Evolutionary conservation across 1,140 invertebrate genomes (phyloP).

Genomic region (Aphaenogaster floridana): DNA sequence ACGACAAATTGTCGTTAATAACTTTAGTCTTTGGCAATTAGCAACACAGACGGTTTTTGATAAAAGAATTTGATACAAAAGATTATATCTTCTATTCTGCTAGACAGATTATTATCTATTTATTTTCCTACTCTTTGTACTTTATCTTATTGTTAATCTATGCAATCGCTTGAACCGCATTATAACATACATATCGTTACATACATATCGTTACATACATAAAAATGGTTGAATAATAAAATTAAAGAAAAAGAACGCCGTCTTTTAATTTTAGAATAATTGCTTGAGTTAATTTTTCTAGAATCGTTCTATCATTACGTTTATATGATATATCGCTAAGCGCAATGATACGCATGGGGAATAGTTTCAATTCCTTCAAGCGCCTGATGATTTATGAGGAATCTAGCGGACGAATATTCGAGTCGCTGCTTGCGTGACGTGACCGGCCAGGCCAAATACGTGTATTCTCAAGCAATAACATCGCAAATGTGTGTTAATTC

Average conservation of each 20-base stretch:
- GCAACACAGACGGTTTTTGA: not conserved
- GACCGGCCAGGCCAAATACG: constrained; percentile 90
- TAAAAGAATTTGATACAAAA: not conserved
- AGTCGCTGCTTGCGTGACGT: constrained; percentile 66
- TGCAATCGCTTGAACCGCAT: not conserved
- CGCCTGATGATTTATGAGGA: not conserved
- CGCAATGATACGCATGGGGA: not conserved
- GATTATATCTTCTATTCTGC: not conserved
- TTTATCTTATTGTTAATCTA: constrained; percentile 2
- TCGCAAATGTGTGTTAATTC: constrained; percentile 96
- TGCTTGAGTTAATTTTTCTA: not conserved
- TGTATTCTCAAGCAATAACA: constrained; percentile 99
- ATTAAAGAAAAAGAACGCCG: not conserved
- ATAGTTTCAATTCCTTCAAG: not conserved
- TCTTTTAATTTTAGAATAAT: not conserved
- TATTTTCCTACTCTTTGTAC: not conserved
- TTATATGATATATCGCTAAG: not conserved
- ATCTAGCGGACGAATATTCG: constrained; percentile 23
- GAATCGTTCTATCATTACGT: not conserved
- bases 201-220: too few relatives aligned
- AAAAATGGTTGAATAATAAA: not conserved
- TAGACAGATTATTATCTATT: not conserved
- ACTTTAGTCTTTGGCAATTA: constrained; percentile 22
- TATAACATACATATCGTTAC: not conserved
- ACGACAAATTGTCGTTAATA: constrained; percentile 22